Evolutionary conservation across 2,888 invertebrate genomes (phyloP), one percentile per base, ranked within the genome.

Genomic region (Choristoneura rosaceana): DNA sequence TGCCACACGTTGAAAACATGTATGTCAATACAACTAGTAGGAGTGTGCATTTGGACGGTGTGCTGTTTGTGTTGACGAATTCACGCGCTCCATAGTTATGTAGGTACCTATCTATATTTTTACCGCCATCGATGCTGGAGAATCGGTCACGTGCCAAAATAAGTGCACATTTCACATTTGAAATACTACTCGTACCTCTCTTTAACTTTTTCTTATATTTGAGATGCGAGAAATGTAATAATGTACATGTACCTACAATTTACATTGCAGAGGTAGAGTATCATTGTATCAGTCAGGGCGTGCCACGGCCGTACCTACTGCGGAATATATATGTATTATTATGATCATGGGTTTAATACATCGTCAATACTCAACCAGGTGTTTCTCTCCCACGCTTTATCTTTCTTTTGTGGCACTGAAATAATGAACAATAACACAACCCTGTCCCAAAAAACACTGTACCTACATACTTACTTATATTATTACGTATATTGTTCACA

Each of bases 311-410:
- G 25, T 45, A 62, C 25, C 25, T 25, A 25, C n/a, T 14, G 17
- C 43, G 25, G n/a, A 14, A 15, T 43, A 62, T 41, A 2, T 43
- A 5, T 7, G 34, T 63, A 33, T n/a, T 38, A 45, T 45, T 58
- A 15, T 64, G 50, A 50, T 59, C 38, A 38, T 47, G 4, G 47
- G 15, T 55, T 15, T 14, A 58, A n/a, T 43, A 67, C 66, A 33
- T 45, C 58, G 45, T 45, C 45, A 33, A 60, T 15, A 60, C 43
- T 58, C 60, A 25, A 41, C 70, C 70, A 70, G 47, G 60, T 70
- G 70, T 15, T 45, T 34, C 17, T 33, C 52, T 70, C 70, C 43
- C 70, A 70, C 70, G 65, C 59, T 43, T 70, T 65, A 66, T 70
- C 65, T 58, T n/a, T 33, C 14, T 60, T 52, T 66, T 41, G 60